Evolutionary conservation across 2,888 invertebrate species (phyloP), one percentile per base, ranked within the genome.

Genomic region (Drosophila melanosoma): DNA sequence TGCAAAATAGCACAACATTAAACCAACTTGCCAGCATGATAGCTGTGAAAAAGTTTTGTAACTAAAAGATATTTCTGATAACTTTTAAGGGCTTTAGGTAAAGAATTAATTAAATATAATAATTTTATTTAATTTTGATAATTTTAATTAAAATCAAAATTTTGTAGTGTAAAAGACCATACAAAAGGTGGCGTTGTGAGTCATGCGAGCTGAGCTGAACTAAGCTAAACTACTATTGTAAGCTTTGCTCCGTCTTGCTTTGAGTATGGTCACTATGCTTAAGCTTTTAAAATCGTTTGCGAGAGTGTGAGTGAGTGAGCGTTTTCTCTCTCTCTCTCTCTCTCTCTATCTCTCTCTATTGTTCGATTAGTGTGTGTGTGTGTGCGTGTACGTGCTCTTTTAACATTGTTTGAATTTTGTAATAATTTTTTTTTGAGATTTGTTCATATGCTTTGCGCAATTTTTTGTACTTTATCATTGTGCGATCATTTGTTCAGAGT

Each of bases 381-480:
- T 62, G 56, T 36, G 32, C 58, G 36, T 69, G 38, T 79, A 32
- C 36, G 59, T 63, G 61, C 61, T 70, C 74, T 80, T 76, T 79
- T 74, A 82, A 87, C 82, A 82, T 76, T 79, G 74, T 80, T 85
- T 82, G 76, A 78, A 85, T 84, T 84, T 84, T 84, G 84, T 84
- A 84, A 84, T 80, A 70, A 60, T 66, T 74, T 73, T 70, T 64
- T 65, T 61, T 56, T 17, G 36, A 45, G 45, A 23, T 61, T n/a
- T 38, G 48, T 66, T 61, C 66, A 57, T 67, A 52, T 68, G 74
- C 57, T 69, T 61, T 52, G 72, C 59, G 65, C 65, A 59, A 69
- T 76, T 76, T 74, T 58, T 75, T 62, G 49, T 69, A 59, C 66
- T 71, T 73, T 82, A 71, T 84, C 82, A 79, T 81, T 76, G 76